Conservation (phyloP, 2,113 vertebrate genomes). For the Glaucidium brasilianum region DNA sequence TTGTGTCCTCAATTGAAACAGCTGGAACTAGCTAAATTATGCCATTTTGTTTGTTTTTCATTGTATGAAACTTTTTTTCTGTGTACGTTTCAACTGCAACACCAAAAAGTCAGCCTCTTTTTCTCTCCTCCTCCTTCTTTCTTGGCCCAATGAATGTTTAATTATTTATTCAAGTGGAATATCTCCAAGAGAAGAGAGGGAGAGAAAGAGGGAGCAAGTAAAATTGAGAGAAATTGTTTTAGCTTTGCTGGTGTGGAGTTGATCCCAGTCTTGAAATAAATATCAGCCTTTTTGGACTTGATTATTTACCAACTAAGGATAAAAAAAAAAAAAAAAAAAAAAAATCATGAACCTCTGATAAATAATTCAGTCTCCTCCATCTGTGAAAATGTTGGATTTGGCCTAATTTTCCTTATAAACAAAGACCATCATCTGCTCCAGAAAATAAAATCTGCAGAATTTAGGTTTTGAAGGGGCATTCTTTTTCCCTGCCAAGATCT, state of each 20-base stretch:
- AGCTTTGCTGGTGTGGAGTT: slow-evolving; percentile 38
- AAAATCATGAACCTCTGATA: slow-evolving; percentile 71
- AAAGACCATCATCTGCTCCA: slow-evolving; percentile 74
- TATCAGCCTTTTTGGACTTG: slow-evolving; percentile 67
- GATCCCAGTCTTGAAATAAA: slow-evolving; percentile 66
- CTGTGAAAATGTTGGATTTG: slow-evolving; percentile 80
- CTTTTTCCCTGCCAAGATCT: slow-evolving; percentile 14
- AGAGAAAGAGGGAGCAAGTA: neutral
- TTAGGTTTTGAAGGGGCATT: neutral
- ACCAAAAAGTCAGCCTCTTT: neutral
- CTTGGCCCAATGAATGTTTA: slow-evolving; percentile 34
- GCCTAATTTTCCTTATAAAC: slow-evolving; percentile 80
- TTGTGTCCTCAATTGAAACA: slow-evolving; percentile 12
- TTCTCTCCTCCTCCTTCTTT: neutral
- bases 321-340: neutral
- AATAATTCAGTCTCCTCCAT: slow-evolving; percentile 82
- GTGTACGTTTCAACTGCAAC: neutral
- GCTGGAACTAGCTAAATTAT: slow-evolving; percentile 43
- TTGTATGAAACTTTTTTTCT: slow-evolving; percentile 16
- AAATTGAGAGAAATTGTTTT: slow-evolving; percentile 13
- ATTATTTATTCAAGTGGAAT: slow-evolving; percentile 47
- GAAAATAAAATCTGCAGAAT: slow-evolving; percentile 54
- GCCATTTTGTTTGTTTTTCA: slow-evolving; percentile 21
- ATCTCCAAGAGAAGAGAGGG: slow-evolving; percentile 8
- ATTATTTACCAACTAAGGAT: slow-evolving; percentile 56